Conservation (phyloP, 2,888 invertebrate species). For the Maniola hyperantus region DNA sequence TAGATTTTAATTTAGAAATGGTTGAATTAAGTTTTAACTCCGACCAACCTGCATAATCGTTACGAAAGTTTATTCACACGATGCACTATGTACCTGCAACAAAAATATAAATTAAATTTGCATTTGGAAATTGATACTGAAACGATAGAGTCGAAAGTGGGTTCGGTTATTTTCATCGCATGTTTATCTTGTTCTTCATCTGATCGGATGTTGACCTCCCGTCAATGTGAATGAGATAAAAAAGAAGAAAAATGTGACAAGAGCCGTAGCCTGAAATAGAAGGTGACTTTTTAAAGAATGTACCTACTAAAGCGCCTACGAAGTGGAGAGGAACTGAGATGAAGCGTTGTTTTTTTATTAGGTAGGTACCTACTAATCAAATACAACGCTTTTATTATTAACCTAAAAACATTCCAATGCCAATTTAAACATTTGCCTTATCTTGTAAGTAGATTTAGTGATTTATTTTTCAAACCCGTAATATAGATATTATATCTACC, state of each 20-base stretch:
- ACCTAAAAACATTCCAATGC: too few relatives aligned
- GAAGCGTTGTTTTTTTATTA: too few relatives aligned
- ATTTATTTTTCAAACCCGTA: too few relatives aligned
- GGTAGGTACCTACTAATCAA: too few relatives aligned
- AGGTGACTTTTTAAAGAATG: too few relatives aligned
- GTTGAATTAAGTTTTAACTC: background rate
- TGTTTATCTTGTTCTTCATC: slow-evolving; percentile 49
- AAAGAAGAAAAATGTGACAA: slow-evolving; percentile 34
- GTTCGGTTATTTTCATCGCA: slow-evolving; percentile 14
- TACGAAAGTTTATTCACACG: slow-evolving; percentile 12
- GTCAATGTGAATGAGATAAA: slow-evolving; percentile 39
- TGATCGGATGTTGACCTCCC: slow-evolving; percentile 46
- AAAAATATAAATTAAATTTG: slow-evolving; percentile 26
- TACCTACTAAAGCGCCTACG: too few relatives aligned
- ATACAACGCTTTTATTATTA: too few relatives aligned
- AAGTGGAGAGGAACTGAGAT: too few relatives aligned
- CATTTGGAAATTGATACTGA: slow-evolving; percentile 39
- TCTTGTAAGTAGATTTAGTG: too few relatives aligned
- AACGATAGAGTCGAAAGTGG: background rate
- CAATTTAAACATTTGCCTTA: too few relatives aligned
- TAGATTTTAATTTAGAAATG: background rate
- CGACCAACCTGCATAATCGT: slow-evolving; percentile 26
- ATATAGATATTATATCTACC: too few relatives aligned
- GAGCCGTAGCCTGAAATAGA: background rate
- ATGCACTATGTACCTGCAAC: slow-evolving; percentile 34